Evolutionary conservation across 2,888 invertebrate genomes (phyloP), one percentile per base, ranked within the genome.

Genomic region (Chrysotoxum bicinctum): DNA sequence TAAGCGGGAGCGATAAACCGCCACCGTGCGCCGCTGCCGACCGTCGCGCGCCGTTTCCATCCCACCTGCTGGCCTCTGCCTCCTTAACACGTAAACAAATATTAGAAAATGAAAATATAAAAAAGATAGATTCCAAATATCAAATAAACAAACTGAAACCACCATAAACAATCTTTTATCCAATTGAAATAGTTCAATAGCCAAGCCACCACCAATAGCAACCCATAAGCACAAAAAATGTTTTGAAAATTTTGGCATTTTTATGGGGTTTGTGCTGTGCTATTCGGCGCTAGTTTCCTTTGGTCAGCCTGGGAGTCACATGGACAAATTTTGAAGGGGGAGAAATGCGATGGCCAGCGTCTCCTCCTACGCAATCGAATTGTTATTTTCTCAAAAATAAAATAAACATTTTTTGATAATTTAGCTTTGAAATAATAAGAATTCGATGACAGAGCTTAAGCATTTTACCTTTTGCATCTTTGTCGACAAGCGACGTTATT

Each of bases 191-290:
- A 69, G 72, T 68, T 82, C 54, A 78, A 56, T 77, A 78, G 68
- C 73, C 68, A 35, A 58, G 77, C 72, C 62, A 48, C 37, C 7
- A 32, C 26, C 43, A 30, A 10, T 35, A n/a, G n/a, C n/a, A n/a
- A n/a, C 9, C 19, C 26, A 60, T 72, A 76, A 50, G 23, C 14
- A 50, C 4, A 23, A 14, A 45, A 62, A 77, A 19, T 19, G 30
- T 54, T 77, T 43, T 37, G 40, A 72, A 82, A 72, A 68, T 43
- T 72, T 35, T 82, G 72, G 73, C 82, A 72, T 76, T 82, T 80
- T 77, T 60, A 82, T 77, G 50, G 68, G 35, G 66, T 23, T 75
- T 30, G 21, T 30, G 21, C 35, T 58, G 10, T 21, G 50, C 37
- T n/a, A 52, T 40, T 56, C 16, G 10, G 16, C 7, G 30, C 19